These are phyloP conservation scores for Drosophila antonietae DNA, from an alignment of 2,888 invertebrate species.

Conservation along the genomic window DNA sequence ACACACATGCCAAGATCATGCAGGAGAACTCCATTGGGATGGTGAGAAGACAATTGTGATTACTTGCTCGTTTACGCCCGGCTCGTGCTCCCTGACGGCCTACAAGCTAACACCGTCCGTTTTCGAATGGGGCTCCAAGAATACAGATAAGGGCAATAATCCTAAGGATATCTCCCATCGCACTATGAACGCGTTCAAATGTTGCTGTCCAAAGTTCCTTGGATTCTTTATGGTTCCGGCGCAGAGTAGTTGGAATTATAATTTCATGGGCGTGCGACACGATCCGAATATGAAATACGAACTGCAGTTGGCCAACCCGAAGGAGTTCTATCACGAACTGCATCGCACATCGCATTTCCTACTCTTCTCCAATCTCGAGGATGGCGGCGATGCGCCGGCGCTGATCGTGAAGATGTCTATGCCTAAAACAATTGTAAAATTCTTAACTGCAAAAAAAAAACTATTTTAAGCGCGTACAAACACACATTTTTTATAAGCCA, in stretches of 20 bases:
- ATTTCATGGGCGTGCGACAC: conserved; percentile 99
- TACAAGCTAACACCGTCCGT: conserved; percentile 99
- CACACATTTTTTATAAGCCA: conserved; percentile 40
- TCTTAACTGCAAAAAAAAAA: background rate
- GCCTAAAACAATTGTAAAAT: conserved; percentile 85
- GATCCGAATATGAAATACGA: conserved; percentile 99
- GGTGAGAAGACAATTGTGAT: conserved; percentile 99
- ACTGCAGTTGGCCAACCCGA: conserved; percentile 97
- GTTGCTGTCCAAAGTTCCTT: conserved; percentile 98
- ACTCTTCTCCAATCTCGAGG: conserved; percentile 98
- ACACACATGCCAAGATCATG: conserved; percentile 98
- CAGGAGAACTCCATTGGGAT: conserved; percentile 98
- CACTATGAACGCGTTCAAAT: conserved; percentile 99
- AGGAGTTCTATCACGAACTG: conserved; percentile 99
- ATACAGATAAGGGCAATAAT: conserved; percentile 99
- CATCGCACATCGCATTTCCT: conserved; percentile 99
- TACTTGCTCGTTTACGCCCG: conserved; percentile 99
- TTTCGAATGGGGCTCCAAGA: conserved; percentile 99
- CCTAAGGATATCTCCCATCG: conserved; percentile 98
- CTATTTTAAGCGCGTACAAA: conserved; percentile 43
- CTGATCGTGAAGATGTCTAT: conserved; percentile 97
- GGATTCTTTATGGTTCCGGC: conserved; percentile 99
- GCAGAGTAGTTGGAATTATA: conserved; percentile 99
- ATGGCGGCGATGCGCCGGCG: conserved; percentile 92
- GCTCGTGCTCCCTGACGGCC: conserved; percentile 98